These are phyloP conservation scores for Gadopsis bispinosus DNA, from an alignment of 2,797 vertebrate genomes.

Conservation along the genomic window DNA sequence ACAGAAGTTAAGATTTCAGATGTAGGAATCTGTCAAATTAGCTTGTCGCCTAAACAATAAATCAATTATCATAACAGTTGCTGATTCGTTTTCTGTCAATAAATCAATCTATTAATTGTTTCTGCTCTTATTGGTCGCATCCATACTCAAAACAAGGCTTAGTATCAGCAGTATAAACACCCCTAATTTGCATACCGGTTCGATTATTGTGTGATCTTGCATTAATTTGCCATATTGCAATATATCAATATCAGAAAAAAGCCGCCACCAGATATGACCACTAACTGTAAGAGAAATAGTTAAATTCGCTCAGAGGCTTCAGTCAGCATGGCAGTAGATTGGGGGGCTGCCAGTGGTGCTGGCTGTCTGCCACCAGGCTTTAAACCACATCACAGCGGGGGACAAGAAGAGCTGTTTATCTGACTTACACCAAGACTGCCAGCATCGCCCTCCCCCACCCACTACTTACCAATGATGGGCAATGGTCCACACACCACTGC, in stretches of 20 bases:
- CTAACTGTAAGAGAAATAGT: slow-evolving; percentile 26
- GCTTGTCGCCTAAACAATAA: background rate
- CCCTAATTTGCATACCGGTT: background rate
- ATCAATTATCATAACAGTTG: background rate
- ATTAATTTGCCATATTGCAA: background rate
- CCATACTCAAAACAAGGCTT: background rate
- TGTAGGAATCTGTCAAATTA: background rate
- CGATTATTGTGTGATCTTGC: background rate
- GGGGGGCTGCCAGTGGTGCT: slow-evolving; percentile 69
- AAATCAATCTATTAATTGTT: background rate
- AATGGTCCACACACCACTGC: slow-evolving; percentile 49
- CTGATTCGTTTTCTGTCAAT: background rate
- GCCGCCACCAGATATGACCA: slow-evolving; percentile 10
- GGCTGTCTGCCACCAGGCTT: slow-evolving; percentile 78
- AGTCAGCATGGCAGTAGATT: slow-evolving; percentile 49
- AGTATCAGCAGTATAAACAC: background rate
- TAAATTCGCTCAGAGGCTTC: slow-evolving; percentile 34
- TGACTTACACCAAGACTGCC: slow-evolving; percentile 67
- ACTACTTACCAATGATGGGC: slow-evolving; percentile 54
- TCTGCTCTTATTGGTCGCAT: background rate
- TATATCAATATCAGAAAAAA: background rate
- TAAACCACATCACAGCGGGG: slow-evolving; percentile 67
- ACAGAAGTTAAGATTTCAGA: background rate
- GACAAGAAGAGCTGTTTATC: slow-evolving; percentile 77
- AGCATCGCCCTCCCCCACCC: slow-evolving; percentile 53